A percentile compares a stretch with the other conserved stretches of the same genome.
Conservation (phyloP, 2,888 invertebrate genomes). For the Ashinkailepas kermadecensis region DNA sequence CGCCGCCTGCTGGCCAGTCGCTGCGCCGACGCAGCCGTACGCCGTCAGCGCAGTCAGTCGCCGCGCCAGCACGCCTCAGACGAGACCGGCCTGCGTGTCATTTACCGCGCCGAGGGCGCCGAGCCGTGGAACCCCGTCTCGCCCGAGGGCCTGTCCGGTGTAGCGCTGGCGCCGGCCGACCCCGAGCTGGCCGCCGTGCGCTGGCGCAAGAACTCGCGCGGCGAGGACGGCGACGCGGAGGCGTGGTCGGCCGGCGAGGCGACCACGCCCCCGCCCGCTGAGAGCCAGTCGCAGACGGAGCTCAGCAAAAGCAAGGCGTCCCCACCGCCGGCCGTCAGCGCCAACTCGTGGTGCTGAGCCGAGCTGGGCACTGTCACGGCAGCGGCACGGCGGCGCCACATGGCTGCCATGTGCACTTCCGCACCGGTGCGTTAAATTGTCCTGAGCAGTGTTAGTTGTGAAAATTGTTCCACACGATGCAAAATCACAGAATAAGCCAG, state of each 20-base stretch:
- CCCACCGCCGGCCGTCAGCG: neutral
- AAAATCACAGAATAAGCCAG: too few relatives aligned
- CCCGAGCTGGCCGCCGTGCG: constrained; percentile 8
- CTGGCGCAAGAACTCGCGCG: constrained; percentile 10
- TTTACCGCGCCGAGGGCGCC: neutral
- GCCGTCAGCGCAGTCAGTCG: neutral
- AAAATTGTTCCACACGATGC: too few relatives aligned
- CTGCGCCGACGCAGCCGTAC: neutral
- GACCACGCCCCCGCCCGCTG: neutral
- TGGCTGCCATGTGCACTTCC: too few relatives aligned
- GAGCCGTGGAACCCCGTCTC: constrained; percentile 5
- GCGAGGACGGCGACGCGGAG: constrained; percentile 18
- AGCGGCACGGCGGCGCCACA: too few relatives aligned
- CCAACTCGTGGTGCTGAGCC: constrained; percentile 14
- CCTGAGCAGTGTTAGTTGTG: too few relatives aligned
- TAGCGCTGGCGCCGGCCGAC: neutral
- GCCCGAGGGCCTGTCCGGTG: constrained; percentile 3
- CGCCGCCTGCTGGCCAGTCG: neutral
- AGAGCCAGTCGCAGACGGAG: constrained; percentile 12
- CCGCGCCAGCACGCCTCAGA: neutral
- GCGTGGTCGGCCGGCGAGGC: neutral
- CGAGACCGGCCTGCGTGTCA: neutral
- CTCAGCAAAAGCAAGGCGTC: neutral
- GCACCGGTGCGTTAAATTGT: too few relatives aligned
- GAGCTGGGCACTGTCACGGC: too few relatives aligned